These are phyloP conservation scores for Wasmannia auropunctata DNA, from an alignment of 1,140 invertebrate genomes.

Conservation along the genomic window DNA sequence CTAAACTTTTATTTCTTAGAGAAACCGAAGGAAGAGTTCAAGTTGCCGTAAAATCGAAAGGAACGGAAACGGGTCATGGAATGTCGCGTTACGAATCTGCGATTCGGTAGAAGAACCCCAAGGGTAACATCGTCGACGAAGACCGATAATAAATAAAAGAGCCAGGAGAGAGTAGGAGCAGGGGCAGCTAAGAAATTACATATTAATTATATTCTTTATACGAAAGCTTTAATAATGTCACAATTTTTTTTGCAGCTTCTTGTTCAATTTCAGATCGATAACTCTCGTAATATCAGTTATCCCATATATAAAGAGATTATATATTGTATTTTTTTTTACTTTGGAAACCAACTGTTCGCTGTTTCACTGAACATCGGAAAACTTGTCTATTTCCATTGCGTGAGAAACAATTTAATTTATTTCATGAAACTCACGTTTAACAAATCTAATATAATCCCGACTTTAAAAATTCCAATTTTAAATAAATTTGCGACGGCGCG, in stretches of 20 bases:
- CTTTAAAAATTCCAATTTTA: not conserved
- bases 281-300: not conserved
- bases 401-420: not conserved
- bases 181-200: not conserved
- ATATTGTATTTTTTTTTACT: not conserved
- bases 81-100: conserved; percentile 47
- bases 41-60: conserved; percentile 51
- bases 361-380: not conserved
- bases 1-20: conserved; percentile 55
- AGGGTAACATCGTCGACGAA: conserved; percentile 8
- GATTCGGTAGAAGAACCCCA: conserved; percentile 35
- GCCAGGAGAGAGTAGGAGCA: not conserved
- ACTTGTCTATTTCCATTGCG: not conserved
- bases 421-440: not conserved
- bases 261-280: not conserved
- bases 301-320: not conserved
- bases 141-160: conserved; percentile 18
- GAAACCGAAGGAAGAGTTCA: conserved; percentile 41
- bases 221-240: not conserved
- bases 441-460: not conserved
- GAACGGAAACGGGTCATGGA: conserved; percentile 24
- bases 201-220: conserved; percentile 14
- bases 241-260: not conserved
- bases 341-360: not conserved
- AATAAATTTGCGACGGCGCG: not conserved